Evolutionary conservation across 1,140 invertebrate species (phyloP), one percentile per base, ranked within the genome.

Genomic region (Colletes latitarsis): DNA sequence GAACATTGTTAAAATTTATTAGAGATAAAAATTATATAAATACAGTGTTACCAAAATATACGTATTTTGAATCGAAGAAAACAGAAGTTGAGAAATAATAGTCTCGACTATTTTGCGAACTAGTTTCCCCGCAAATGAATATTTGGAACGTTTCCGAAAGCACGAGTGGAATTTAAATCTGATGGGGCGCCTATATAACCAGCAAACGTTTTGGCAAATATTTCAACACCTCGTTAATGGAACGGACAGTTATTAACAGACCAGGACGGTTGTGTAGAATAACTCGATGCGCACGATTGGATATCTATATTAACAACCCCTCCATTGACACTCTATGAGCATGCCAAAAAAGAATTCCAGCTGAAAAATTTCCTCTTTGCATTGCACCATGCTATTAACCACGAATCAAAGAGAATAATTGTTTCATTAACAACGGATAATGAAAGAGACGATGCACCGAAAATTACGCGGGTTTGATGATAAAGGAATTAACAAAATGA

Each of bases 201-300:
- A n/a, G 14, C 1, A 6, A 46, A 4, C 17, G 1, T 77, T 77
- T 46, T 77, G 75, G 75, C 75, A 77, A 70, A 70, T 70, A 77
- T 70, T 52, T 77, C 75, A 70, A 77, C 75, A 62, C 17, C 67
- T 77, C 75, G 75, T 77, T 70, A 77, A 60, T 70, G 75, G 21
- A 49, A 52, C 66, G 3, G 21, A 60, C 75, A 62, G 67, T 77
- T 70, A 77, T 77, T 70, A 62, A 77, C 66, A 30, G 49, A 62
- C 12, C 4, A 10, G 3, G 4, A 3, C 5, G 43, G 43, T 8
- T 17, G 9, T 19, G 8, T 1, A 19, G 21, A 60, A n/a, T 39
- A 70, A 60, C 70, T 62, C 3, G 57, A 77, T n/a, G 17, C 1
- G 66, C 17, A 17, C 17, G n/a, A 70, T 77, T 52, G 21, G 4